phyloP scores from a whole-genome alignment of 1,140 invertebrate species.

The Hesperophylax magnus region DNA sequence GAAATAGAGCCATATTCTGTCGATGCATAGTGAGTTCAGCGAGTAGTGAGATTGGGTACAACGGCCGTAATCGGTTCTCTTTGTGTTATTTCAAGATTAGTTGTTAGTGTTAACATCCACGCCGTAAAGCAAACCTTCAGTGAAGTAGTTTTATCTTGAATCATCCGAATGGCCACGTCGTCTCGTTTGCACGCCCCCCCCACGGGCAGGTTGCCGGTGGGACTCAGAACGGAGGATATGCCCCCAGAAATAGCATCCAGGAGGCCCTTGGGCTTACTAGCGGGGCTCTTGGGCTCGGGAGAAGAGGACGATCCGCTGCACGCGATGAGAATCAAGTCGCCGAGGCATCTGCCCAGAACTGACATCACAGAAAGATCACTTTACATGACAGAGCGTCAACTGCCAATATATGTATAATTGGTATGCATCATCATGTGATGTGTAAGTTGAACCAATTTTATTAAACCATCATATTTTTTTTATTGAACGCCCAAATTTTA shows the following conservation, averaged over 20 bases:
- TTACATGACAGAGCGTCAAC: background rate
- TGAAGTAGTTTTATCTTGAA: background rate
- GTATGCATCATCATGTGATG: too few species aligned
- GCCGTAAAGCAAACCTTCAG: background rate
- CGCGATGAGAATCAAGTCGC: slow-evolving; percentile 63
- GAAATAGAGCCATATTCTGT: too few species aligned
- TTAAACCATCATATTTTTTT: too few species aligned
- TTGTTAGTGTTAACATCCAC: too few species aligned
- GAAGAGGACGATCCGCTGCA: slow-evolving; percentile 40
- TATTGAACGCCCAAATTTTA: too few species aligned
- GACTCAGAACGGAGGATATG: background rate
- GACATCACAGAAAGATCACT: slow-evolving; percentile 16
- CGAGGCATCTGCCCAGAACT: slow-evolving; percentile 69
- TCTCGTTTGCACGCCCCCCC: slow-evolving; percentile 11
- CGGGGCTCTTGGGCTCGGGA: background rate
- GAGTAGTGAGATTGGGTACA: too few species aligned
- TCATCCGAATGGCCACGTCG: slow-evolving; percentile 7
- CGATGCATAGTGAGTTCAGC: too few species aligned
- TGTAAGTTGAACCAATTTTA: too few species aligned
- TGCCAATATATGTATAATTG: too few species aligned
- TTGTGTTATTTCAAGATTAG: too few species aligned
- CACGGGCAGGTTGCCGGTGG: background rate
- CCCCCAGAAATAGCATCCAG: background rate
- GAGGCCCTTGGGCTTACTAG: background rate
- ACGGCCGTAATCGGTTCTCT: too few species aligned